Evolutionary conservation across 2,113 vertebrate species (phyloP), one percentile per base, ranked within the genome.

Genomic region (Prolemur simus): DNA sequence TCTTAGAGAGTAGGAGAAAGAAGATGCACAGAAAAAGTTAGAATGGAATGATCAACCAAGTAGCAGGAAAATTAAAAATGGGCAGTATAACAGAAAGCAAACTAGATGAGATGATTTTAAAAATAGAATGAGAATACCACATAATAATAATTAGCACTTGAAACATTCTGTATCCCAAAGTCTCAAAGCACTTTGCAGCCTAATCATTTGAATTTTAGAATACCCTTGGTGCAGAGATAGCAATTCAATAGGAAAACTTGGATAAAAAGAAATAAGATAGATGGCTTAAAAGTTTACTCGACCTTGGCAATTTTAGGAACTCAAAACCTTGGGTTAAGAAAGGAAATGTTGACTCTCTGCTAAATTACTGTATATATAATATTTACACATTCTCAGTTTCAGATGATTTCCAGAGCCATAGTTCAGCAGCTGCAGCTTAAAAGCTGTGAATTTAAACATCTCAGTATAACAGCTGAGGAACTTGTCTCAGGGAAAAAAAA

Each of bases 391-490:
- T 68, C 69, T 83, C 91, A 63, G 17, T 60, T 91, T 94, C 78
- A 34, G 78, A 94, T 81, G 74, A 96, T 96, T 96, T 95, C 56
- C 39, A 91, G 64, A 96, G 95, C 82, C 95, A 93, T 17, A 77
- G 95, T 84, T 96, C 97, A 95, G 94, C 92, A 97, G 94, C 91
- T 96, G 94, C 68, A 64, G 91, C 74, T 63, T 68, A 71, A 95
- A 96, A 97, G 73, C 86, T 97, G 91, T 84, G 89, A 92, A 96
- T 91, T 91, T 96, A 87, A 97, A 94, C 91, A 84, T 87, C 73
- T 80, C 87, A 85, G 49, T 54, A 4, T n/a, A 96, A 52, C 91
- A 96, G 86, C 82, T 91, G 80, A 97, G 52, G 69, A 94, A 60
- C 77, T 87, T 58, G 83, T 58, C 87, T 94, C 81, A 54, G 54